Base-by-base conservation (phyloP, 92 coral and sea anemone species). In the Palythoa grandiflora region DNA sequence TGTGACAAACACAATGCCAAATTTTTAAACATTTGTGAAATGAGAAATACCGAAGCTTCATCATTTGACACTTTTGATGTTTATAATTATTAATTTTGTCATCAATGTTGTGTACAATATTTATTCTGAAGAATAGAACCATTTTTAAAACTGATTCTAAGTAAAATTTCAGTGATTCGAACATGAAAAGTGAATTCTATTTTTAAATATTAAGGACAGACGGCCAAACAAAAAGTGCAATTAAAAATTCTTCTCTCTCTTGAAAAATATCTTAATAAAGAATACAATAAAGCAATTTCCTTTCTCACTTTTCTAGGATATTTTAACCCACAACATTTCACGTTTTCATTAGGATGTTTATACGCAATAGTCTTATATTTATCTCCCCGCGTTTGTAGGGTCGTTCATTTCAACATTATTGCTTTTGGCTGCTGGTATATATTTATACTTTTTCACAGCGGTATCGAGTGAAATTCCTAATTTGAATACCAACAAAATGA, bases 371-470 rank as follows among this genome's bases (percentile, higher is more conserved):
- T 19, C 11, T 75, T 21, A 44, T 79, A 38, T 79, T 79, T 79
- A 63, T 16, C 12, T 28, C 12, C 38, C 84, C 72, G 9, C 59
- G n/a, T 79, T 63, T n/a, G 9, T 61, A 37, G 55, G 4, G 38
- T 61, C 73, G 59, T 38, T 60, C 55, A 79, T 38, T 38, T 28
- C 73, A 79, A 79, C 65, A 59, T n/a, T 57, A 16, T 79, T 15
- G 37, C 39, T 59, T 44, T 35, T 16, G 37, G 5, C 65, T 11
- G 83, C 52, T 78, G 70, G 14, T 54, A 78, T 53, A 55, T 68
- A 59, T 54, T 36, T 55, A 55, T 54, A n/a, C 13, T 36, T 50
- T 21, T 57, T 65, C 37, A 3, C 65, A 28, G 38, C 51, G 7
- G n/a, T 20, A 65, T 21, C 11, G 71, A 40, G 6, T 6, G 84